Evolutionary conservation across 2,888 invertebrate species (phyloP).

Genomic region (Netelia melanura): DNA sequence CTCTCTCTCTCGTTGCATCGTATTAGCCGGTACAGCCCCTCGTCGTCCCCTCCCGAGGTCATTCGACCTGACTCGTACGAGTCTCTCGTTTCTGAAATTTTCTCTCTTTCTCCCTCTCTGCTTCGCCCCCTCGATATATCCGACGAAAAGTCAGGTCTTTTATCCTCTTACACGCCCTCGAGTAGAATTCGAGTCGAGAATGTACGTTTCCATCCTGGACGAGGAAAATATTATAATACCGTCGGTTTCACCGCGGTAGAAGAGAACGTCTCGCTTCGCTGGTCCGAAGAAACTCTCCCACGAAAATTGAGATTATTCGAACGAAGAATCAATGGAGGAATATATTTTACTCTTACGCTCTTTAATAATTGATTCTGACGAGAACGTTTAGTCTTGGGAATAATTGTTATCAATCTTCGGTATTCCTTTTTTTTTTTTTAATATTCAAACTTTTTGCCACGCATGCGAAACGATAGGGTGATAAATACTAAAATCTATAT

Average conservation of each 20-base stretch:
- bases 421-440: no score
- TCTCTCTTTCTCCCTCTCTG: background rate
- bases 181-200: background rate
- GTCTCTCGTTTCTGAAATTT: slow-evolving; percentile 20
- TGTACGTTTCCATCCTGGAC: background rate
- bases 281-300: no score
- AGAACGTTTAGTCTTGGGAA: no score
- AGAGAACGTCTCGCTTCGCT: no score
- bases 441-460: no score
- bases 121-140: slow-evolving; percentile 8
- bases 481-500: background rate
- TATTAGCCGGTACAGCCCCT: background rate
- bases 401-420: no score
- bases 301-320: no score
- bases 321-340: no score
- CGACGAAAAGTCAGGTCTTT: slow-evolving; percentile 40
- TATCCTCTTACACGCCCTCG: background rate
- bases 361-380: no score
- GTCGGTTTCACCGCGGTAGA: no score
- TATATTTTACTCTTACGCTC: no score
- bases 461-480: background rate
- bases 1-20: slow-evolving; percentile 32
- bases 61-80: slow-evolving; percentile 50
- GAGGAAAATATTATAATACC: background rate
- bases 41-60: slow-evolving; percentile 45